phyloP scores from a whole-genome alignment of 2,888 invertebrate genomes.

The Creontiades dilutus region DNA sequence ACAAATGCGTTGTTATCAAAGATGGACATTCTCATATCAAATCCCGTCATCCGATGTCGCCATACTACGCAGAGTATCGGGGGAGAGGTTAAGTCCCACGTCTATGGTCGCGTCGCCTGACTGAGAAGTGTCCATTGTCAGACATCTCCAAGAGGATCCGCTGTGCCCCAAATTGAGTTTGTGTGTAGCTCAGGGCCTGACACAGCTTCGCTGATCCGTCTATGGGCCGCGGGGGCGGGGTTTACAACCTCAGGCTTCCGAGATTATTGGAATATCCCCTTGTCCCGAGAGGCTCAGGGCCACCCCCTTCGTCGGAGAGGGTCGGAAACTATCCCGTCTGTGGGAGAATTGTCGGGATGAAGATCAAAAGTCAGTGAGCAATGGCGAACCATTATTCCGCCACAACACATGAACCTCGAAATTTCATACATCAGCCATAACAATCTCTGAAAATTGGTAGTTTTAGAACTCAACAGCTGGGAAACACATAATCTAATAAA shows the following conservation, averaged over 20 bases:
- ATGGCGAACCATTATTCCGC: no score
- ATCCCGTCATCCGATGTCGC: no score
- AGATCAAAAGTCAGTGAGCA: neutral
- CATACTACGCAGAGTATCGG: no score
- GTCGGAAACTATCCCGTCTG: neutral
- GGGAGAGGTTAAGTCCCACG: no score
- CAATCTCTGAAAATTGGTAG: no score
- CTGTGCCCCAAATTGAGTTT: constrained; percentile 54
- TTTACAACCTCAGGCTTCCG: constrained; percentile 57
- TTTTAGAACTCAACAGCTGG: no score
- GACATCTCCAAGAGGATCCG: neutral
- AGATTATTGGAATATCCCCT: constrained; percentile 58
- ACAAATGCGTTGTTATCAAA: no score
- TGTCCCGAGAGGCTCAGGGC: constrained; percentile 32
- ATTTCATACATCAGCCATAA: no score
- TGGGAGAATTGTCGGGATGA: neutral
- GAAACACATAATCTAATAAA: no score
- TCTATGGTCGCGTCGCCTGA: neutral
- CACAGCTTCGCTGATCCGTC: constrained; percentile 52
- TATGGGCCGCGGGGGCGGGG: constrained; percentile 4
- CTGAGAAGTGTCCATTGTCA: constrained; percentile 41
- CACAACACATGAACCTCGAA: no score
- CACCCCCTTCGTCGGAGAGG: neutral
- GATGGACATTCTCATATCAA: no score
- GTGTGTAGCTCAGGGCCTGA: constrained; percentile 56